Conservation (phyloP, 2,113 vertebrate species). For the Hippoglossus stenolepis region DNA sequence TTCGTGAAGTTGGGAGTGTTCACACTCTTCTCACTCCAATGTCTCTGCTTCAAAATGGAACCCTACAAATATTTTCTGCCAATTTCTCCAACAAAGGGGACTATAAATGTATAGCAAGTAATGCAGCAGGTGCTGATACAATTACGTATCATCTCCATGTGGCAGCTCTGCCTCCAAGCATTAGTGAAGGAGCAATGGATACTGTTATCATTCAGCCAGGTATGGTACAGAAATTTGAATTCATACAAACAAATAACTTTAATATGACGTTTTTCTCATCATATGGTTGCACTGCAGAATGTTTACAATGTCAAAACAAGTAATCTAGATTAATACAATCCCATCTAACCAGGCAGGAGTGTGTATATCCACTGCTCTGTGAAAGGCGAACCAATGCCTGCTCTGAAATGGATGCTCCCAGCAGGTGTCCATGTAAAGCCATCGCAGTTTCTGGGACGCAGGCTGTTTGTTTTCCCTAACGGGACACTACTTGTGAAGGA, state of each 20-base stretch:
- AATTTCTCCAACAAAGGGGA: constrained; percentile 84
- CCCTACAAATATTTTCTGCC: constrained; percentile 76
- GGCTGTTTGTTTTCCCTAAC: constrained; percentile 83
- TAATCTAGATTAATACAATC: constrained; percentile 13
- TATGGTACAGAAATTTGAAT: constrained; percentile 16
- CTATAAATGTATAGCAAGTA: constrained; percentile 87
- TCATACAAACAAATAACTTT: background rate
- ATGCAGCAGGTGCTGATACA: constrained; percentile 84
- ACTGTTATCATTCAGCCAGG: constrained; percentile 69
- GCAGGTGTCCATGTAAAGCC: constrained; percentile 76
- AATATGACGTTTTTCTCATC: background rate
- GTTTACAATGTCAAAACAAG: background rate
- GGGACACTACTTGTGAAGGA: constrained; percentile 81
- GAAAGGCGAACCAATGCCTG: constrained; percentile 79
- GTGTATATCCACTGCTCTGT: constrained; percentile 81
- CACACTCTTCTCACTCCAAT: constrained; percentile 52
- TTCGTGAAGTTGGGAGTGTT: constrained; percentile 68
- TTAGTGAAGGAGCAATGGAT: constrained; percentile 73
- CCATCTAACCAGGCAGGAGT: constrained; percentile 67
- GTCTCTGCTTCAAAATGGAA: constrained; percentile 81
- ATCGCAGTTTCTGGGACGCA: constrained; percentile 79
- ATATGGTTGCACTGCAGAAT: background rate
- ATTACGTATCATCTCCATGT: constrained; percentile 82
- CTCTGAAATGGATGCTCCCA: constrained; percentile 82
- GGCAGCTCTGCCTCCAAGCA: constrained; percentile 80